Conservation (phyloP, 2,888 invertebrate genomes). For the Desoria tigrina region DNA sequence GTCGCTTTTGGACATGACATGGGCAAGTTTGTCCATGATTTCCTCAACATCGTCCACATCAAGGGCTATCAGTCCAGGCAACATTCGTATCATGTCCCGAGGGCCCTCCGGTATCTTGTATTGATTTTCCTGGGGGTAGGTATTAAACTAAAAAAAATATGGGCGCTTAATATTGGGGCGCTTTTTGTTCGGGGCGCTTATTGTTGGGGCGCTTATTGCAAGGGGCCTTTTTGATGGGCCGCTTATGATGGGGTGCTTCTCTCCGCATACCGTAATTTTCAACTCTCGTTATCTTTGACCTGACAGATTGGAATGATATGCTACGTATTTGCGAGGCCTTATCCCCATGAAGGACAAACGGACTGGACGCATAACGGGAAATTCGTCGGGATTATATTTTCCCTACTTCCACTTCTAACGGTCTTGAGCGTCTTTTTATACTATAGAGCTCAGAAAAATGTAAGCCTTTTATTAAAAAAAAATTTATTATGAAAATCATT, state of each 20-base stretch:
- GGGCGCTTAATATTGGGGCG: not conserved
- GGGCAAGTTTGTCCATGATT: conserved; percentile 43
- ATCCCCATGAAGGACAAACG: conserved; percentile 27
- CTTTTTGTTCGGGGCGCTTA: too few species aligned
- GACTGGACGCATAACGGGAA: conserved; percentile 5
- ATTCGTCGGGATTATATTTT: conserved; percentile 12
- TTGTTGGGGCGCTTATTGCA: too few species aligned
- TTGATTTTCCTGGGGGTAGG: conserved; percentile 30
- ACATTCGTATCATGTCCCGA: conserved; percentile 28
- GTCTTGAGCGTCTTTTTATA: conserved; percentile 11
- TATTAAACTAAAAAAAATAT: not conserved
- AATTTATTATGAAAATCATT: not conserved
- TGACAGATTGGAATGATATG: conserved; percentile 15
- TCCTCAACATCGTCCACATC: conserved; percentile 46
- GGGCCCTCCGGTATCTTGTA: conserved; percentile 17
- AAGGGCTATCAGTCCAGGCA: conserved; percentile 35
- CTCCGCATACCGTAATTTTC: too few species aligned
- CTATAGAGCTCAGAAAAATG: not conserved
- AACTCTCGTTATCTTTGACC: conserved; percentile 4
- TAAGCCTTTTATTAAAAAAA: not conserved
- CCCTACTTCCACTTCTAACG: conserved; percentile 15
- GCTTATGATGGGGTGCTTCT: too few species aligned
- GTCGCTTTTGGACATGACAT: conserved; percentile 41
- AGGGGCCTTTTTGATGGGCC: too few species aligned
- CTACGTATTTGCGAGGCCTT: conserved; percentile 13